Base-by-base conservation (phyloP, 92 coral and sea anemone genomes). In the Parazoanthus darwini region DNA sequence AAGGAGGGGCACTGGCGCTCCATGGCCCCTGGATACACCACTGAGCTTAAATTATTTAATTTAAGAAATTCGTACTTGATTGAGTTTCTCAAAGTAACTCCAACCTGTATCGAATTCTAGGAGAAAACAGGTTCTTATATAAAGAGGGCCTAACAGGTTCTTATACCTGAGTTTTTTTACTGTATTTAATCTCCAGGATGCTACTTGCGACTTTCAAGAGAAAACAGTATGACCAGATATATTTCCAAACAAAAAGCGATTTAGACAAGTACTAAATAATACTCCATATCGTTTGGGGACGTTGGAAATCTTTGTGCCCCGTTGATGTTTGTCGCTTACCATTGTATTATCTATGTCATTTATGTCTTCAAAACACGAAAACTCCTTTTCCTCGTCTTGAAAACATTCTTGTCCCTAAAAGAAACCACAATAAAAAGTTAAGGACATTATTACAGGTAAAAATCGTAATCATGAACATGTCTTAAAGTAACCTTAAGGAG, bases 301-400 rank as follows among this genome's bases (percentile, higher is more conserved):
- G 25, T 65, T 11, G 71, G 22, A 23, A 11, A 65, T 65, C 20
- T 65, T 65, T 23, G 71, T 65, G 71, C 1, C 71, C 71, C 22
- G 71, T 29, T 65, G 71, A 65, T 65, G 71, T 65, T 65, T 65
- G 71, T 11, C 71, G 71, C 71, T 65, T 65, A 65, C 71, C 71
- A 65, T 65, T 65, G 71, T 65, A 65, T 65, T 65, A 65, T 65
- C 71, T 11, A 65, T 65, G 71, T 23, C 71, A 11, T 5, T 65
- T 65, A 65, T 65, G 71, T 65, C 71, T 65, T 65, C 71, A 65
- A 65, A 65, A 65, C 71, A 65, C 71, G 71, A 65, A 65, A 65
- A 65, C 71, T 65, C 71, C 71, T 65, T 65, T 15, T 65, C 71
- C 1, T 65, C 71, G 11, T 65, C 71, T 65, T 65, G 71, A 65